Conservation (phyloP, 92 coral and sea anemone species). For the Zoanthus sociatus region DNA sequence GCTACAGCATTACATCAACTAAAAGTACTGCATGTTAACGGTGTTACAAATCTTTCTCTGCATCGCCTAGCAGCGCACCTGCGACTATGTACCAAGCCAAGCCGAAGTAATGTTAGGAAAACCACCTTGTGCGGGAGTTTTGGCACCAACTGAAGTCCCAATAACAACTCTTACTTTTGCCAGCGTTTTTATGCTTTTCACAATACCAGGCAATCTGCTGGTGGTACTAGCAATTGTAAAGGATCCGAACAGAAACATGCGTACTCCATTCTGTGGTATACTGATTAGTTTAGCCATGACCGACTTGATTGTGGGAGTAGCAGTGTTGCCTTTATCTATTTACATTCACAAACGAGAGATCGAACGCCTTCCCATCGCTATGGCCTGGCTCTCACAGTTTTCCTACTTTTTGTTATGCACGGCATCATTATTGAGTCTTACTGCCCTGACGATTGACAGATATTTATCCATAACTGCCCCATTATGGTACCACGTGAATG, state of each 20-base stretch:
- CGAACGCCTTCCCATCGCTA: not conserved
- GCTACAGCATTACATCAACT: not conserved
- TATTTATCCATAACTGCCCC: constrained; percentile 45
- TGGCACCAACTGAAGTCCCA: constrained; percentile 85
- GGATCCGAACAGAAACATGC: constrained; percentile 79
- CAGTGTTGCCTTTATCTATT: constrained; percentile 80
- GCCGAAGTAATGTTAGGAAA: constrained; percentile 73
- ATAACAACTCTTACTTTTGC: constrained; percentile 73
- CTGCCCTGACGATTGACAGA: constrained; percentile 40
- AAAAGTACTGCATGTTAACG: not conserved
- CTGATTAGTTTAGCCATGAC: constrained; percentile 80
- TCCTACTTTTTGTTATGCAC: constrained; percentile 30
- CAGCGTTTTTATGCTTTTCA: constrained; percentile 70
- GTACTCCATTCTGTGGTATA: constrained; percentile 75
- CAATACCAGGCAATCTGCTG: constrained; percentile 80
- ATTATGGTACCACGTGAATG: constrained; percentile 29
- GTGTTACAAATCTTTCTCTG: not conserved
- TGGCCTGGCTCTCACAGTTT: constrained; percentile 42
- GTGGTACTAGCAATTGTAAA: constrained; percentile 77
- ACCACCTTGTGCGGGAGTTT: constrained; percentile 76
- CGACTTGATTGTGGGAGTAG: constrained; percentile 75
- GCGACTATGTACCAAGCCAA: not conserved
- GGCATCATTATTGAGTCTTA: constrained; percentile 34
- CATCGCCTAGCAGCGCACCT: not conserved
- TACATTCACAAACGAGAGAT: constrained; percentile 71